A percentile compares a stretch with the other conserved stretches of the same genome.
These are phyloP conservation scores for Danionella cerebrum DNA, from an alignment of 2,113 vertebrate species.

Conservation along the genomic window DNA sequence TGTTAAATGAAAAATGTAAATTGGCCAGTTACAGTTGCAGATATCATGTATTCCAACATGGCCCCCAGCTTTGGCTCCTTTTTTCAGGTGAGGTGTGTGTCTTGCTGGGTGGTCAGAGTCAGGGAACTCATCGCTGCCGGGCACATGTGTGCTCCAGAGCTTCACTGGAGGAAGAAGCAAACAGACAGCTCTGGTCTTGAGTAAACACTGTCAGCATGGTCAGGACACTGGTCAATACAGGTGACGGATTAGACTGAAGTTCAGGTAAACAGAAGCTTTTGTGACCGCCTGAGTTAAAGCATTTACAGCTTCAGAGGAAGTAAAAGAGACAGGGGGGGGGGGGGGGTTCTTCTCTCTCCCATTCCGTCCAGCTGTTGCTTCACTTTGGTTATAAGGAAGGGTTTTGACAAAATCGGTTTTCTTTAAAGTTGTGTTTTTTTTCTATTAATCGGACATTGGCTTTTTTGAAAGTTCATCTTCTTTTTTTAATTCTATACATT, in stretches of 20 bases:
- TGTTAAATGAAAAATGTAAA: no score
- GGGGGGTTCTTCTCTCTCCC: neutral
- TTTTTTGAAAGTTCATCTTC: no score
- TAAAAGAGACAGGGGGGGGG: neutral
- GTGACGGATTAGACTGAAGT: constrained; percentile 10
- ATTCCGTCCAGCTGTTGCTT: neutral
- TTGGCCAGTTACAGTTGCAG: no score
- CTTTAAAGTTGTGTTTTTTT: neutral
- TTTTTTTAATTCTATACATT: neutral
- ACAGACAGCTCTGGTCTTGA: constrained; percentile 10
- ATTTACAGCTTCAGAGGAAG: neutral
- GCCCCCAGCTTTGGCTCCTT: neutral
- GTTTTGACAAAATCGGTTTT: no score
- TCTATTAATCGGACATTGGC: neutral
- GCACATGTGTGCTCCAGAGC: neutral
- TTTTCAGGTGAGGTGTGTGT: constrained; percentile 27
- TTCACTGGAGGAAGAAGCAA: constrained; percentile 19
- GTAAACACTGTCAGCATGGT: constrained; percentile 14
- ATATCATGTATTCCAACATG: no score
- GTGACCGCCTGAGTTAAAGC: neutral
- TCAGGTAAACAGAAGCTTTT: constrained; percentile 23
- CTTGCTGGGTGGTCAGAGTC: constrained; percentile 38
- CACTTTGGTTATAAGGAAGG: no score
- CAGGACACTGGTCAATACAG: neutral
- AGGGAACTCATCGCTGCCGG: neutral